phyloP scores from a whole-genome alignment of 2,113 vertebrate species.

The Cariama cristata region DNA sequence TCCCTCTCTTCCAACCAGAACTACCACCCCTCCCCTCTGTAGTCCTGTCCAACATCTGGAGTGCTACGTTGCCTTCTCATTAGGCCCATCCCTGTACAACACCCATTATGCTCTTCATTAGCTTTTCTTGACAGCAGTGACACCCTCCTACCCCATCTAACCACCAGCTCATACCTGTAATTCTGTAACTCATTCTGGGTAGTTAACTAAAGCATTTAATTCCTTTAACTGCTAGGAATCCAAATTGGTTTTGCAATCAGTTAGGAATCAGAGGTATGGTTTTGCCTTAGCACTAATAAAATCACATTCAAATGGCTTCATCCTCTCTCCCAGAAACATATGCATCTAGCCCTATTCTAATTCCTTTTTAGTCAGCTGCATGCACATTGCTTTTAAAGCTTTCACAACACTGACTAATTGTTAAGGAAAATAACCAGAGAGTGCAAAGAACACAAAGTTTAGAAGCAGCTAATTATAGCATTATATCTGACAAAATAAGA shows the following conservation, averaged over 20 bases:
- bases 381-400: neutral
- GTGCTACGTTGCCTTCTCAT: neutral
- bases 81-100: neutral
- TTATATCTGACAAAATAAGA: neutral
- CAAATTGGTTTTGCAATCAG: neutral
- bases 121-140: neutral
- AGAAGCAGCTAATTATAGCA: neutral
- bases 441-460: neutral
- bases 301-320: neutral
- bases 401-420: conserved; percentile 6
- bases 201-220: neutral
- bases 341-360: neutral
- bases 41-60: neutral
- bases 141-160: neutral
- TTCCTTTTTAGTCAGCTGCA: neutral
- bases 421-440: neutral
- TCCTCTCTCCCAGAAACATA: neutral
- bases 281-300: neutral
- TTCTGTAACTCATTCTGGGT: neutral
- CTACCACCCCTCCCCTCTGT: neutral
- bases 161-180: neutral
- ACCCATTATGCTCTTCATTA: neutral
- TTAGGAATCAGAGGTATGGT: neutral
- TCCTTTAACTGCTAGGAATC: neutral
- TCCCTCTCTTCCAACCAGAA: neutral